Percentiles rank a stretch among this genome's conserved stretches.
These are phyloP conservation scores for Lagodon rhomboides DNA, from an alignment of 2,797 vertebrate genomes.

Conservation along the genomic window DNA sequence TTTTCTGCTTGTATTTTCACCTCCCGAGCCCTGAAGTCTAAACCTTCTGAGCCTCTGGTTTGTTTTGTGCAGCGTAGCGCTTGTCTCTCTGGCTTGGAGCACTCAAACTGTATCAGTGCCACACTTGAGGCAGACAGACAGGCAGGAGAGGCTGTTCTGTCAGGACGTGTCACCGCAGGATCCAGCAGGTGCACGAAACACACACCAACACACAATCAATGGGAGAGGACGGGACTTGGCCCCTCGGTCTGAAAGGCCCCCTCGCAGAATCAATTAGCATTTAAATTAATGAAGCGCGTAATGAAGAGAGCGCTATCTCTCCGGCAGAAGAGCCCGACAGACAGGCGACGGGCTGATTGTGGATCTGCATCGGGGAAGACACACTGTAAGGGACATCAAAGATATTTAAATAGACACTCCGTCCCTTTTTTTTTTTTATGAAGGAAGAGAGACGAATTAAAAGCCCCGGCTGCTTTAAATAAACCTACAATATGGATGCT, in stretches of 20 bases:
- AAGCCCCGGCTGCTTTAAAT: conserved; percentile 70
- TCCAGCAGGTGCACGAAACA: conserved; percentile 73
- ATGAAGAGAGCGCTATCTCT: conserved; percentile 83
- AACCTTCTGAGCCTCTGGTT: conserved; percentile 12
- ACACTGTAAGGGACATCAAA: conserved; percentile 81
- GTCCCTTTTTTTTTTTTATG: conserved; percentile 33
- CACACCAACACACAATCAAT: conserved; percentile 58
- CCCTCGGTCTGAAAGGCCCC: conserved; percentile 75
- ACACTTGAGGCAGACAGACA: conserved; percentile 76
- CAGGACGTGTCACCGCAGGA: conserved; percentile 69
- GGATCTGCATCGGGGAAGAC: conserved; percentile 73
- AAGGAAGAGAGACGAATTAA: conserved; percentile 74
- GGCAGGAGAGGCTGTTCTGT: conserved; percentile 76
- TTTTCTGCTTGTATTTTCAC: conserved; percentile 37
- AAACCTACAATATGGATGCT: conserved; percentile 62
- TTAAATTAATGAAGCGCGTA: conserved; percentile 85
- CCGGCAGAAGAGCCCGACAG: conserved; percentile 67
- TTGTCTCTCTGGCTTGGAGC: conserved; percentile 57
- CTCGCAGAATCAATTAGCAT: conserved; percentile 85
- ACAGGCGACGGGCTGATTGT: conserved; percentile 67
- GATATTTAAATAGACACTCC: conserved; percentile 80
- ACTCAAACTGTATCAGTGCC: conserved; percentile 74
- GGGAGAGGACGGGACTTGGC: conserved; percentile 66
- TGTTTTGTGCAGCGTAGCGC: neutral
- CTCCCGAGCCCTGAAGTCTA: conserved; percentile 24